These are phyloP conservation scores for Drosophila borealis DNA, from an alignment of 2,888 invertebrate genomes.

Conservation along the genomic window DNA sequence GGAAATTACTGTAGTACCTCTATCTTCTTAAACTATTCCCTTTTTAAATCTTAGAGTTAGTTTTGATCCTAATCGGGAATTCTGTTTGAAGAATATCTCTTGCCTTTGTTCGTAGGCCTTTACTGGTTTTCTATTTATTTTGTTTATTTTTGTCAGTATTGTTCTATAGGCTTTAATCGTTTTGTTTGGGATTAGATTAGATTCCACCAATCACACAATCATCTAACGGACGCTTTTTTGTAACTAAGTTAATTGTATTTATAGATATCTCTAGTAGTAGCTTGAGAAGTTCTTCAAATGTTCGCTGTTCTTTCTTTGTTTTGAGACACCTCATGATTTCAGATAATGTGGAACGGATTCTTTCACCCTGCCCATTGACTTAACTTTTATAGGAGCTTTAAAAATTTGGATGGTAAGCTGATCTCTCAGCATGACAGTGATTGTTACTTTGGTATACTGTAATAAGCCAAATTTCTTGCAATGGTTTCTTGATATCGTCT, in stretches of 20 bases:
- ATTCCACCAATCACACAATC: too few relatives aligned
- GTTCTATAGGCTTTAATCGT: not conserved
- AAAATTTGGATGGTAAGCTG: too few relatives aligned
- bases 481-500: not conserved
- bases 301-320: too few relatives aligned
- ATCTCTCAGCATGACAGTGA: too few relatives aligned
- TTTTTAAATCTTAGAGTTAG: not conserved
- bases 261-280: not conserved
- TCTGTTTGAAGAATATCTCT: too few relatives aligned
- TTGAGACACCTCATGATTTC: not conserved
- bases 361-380: too few relatives aligned
- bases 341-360: too few relatives aligned
- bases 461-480: not conserved
- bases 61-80: too few relatives aligned
- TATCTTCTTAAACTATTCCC: not conserved
- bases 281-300: too few relatives aligned
- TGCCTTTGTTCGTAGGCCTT: too few relatives aligned
- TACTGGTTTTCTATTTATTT: too few relatives aligned
- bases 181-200: not conserved
- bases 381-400: not conserved
- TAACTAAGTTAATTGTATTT: not conserved
- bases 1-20: not conserved
- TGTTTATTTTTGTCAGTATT: too few relatives aligned
- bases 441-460: not conserved
- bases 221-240: not conserved